Base-by-base conservation (phyloP, 1,140 invertebrate genomes). In the Drosophila watanabei region DNA sequence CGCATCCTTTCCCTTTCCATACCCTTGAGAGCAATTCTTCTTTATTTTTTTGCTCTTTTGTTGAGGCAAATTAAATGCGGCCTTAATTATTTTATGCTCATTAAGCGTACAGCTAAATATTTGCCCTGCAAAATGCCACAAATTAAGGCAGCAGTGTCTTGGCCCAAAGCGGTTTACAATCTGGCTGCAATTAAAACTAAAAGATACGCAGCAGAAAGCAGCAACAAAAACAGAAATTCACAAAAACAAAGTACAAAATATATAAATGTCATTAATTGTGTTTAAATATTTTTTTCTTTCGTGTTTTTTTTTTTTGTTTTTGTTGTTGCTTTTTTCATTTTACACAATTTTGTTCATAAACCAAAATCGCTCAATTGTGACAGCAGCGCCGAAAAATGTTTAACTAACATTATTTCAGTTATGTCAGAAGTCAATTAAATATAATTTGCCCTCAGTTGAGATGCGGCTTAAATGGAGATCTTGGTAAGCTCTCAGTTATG, bases 41-140 rank as follows among this genome's bases (percentile, higher is more conserved):
- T 56, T 56, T 52, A 52, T 56, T 56, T 63, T 51, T 52, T 49
- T 39, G 49, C 45, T 41, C 24, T 72, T 62, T 48, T 30, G 30
- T 52, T 52, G 8, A 64, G 45, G 75, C 61, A 76, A 85, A 79
- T 85, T 81, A 89, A 89, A 84, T 79, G 62, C 72, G 81, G 75
- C 70, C 81, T 90, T 90, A 89, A 90, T 90, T 89, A 89, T 90
- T 89, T 89, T 75, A 79, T 89, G 85, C 86, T 90, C 86, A 89
- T 89, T 89, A 89, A 90, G 65, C 78, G 78, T 43, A 58, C 32
- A 49, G 48, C 52, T 14, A 75, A 63, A 72, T 70, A 62, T 79
- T 79, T 83, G 71, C 75, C 61, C 58, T 65, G 66, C 69, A 60
- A 69, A 72, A 69, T 79, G 68, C 18, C 81, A 61, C 54, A 75